Evolutionary conservation across 2,797 vertebrate genomes (phyloP), one percentile per base, ranked within the genome.

Genomic region (Esox masquinongy): DNA sequence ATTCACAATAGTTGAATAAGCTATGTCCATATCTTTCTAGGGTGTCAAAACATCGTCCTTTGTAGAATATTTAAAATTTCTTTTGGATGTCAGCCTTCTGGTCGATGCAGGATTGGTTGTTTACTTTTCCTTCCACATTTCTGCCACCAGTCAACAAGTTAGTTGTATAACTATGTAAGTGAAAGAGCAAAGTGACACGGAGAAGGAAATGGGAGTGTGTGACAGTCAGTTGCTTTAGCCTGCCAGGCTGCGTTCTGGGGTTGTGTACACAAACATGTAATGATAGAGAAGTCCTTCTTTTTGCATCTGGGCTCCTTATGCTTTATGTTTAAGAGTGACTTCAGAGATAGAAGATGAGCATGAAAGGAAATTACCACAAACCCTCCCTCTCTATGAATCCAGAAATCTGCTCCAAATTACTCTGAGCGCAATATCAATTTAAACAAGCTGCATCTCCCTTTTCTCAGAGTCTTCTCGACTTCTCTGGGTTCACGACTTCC

Each of bases 381-480:
- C 90, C 91, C 93, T 92, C 92, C 88, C 56, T 61, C 56, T 14
- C 22, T 24, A 92, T 92, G 81, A 91, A 86, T 90, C 87, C 85
- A 83, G 91, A 94, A 96, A 94, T 95, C 96, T 97, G 96, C 91
- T 96, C 93, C 91, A 95, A 95, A 97, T 98, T 97, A 96, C 92
- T 91, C 85, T 87, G 80, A 95, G 94, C 95, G 94, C 91, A 94
- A 93, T 93, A 95, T 94, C 93, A 93, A 93, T 94, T 94, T 92
- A 94, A 95, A 94, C 92, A 95, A 90, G 91, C 94, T 90, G 93
- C 92, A 93, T 90, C 82, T 81, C 75, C 80, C 9, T 12, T 61
- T 61, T 26, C 56, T 61, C 24, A 9, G 22, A 61, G 56, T 61
- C 53, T 56, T 24, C 56, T 61, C 11, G 56, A 61, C 86, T 90